These are phyloP conservation scores for Oxyura jamaicensis DNA, from an alignment of 2,113 vertebrate species.

Conservation along the genomic window DNA sequence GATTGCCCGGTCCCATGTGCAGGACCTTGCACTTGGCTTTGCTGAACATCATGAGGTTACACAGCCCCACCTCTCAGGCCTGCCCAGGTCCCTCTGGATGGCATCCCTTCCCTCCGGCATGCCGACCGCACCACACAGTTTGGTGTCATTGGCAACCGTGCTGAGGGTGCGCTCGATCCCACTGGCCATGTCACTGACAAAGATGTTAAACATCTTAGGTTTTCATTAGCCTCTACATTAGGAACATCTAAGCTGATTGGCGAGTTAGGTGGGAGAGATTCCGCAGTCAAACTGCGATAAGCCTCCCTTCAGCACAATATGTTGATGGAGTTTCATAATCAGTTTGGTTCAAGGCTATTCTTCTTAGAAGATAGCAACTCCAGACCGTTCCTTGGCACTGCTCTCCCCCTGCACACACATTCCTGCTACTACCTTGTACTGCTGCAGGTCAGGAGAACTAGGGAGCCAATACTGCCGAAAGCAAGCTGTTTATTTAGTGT, in stretches of 20 bases:
- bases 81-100: no score
- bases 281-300: background rate
- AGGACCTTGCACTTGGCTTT: no score
- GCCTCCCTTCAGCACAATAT: background rate
- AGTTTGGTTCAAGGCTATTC: background rate
- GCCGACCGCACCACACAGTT: no score
- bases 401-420: background rate
- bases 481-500: background rate
- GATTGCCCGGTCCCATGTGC: no score
- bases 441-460: background rate
- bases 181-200: no score
- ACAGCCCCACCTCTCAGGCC: no score
- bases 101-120: no score
- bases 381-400: background rate
- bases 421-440: background rate
- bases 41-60: no score
- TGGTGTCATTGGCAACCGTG: no score
- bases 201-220: background rate
- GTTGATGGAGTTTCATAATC: background rate
- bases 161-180: no score
- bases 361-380: background rate
- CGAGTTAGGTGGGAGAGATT: background rate
- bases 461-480: background rate
- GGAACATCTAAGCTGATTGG: background rate
- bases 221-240: background rate